Evolutionary conservation across 2,113 vertebrate genomes (phyloP).

Genomic region (Carassius gibelio): DNA sequence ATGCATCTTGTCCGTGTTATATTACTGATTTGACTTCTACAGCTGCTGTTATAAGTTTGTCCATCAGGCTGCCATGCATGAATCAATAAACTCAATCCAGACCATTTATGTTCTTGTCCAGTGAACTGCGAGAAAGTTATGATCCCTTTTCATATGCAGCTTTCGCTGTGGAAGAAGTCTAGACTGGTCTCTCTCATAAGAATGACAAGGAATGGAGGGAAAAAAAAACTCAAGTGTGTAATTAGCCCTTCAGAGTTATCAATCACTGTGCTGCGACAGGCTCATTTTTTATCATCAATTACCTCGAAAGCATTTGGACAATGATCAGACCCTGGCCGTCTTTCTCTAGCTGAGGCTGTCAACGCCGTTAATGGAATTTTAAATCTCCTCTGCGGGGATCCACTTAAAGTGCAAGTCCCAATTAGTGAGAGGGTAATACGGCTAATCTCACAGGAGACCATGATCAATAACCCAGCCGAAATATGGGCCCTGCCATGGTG

Average conservation of each 20-base stretch:
- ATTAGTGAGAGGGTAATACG: slow-evolving; percentile 37
- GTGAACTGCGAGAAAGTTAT: slow-evolving; percentile 26
- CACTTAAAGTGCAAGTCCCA: slow-evolving; percentile 44
- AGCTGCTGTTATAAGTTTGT: slow-evolving; percentile 24
- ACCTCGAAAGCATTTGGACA: background rate
- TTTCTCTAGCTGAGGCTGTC: slow-evolving; percentile 31
- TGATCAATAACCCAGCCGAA: slow-evolving; percentile 17
- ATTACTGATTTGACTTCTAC: slow-evolving; percentile 12
- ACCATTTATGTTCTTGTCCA: slow-evolving; percentile 22
- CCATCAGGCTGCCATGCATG: slow-evolving; percentile 25
- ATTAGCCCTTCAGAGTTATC: slow-evolving; percentile 46
- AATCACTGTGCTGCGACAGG: slow-evolving; percentile 34
- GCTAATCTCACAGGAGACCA: slow-evolving; percentile 27
- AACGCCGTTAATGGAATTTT: slow-evolving; percentile 44
- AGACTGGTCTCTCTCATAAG: slow-evolving; percentile 14
- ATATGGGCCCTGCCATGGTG: background rate
- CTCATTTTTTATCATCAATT: slow-evolving; percentile 46
- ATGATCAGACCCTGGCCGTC: slow-evolving; percentile 36
- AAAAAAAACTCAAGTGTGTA: background rate
- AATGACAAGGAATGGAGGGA: slow-evolving; percentile 10
- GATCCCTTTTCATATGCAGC: slow-evolving; percentile 30
- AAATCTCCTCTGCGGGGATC: slow-evolving; percentile 28
- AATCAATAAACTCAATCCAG: slow-evolving; percentile 22
- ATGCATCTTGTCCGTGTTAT: background rate
- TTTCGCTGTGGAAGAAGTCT: background rate